Evolutionary conservation across 2,113 vertebrate species (phyloP).

Genomic region (Corythoichthys intestinalis): DNA sequence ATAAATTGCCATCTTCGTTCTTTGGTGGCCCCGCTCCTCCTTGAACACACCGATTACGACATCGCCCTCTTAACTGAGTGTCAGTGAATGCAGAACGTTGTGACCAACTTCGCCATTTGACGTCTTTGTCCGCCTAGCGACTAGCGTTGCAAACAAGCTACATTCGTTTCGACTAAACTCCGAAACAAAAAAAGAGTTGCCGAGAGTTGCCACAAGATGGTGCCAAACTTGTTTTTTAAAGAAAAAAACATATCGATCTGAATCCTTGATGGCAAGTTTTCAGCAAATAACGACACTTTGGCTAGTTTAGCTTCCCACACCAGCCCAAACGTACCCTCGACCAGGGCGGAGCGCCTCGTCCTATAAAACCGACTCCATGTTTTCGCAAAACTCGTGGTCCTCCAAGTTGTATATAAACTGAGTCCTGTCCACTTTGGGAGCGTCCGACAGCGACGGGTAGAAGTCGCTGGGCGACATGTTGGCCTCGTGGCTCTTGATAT

Average conservation of each 20-base stretch:
- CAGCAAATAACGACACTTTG: neutral
- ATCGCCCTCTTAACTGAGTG: too few relatives aligned
- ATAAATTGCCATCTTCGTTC: too few relatives aligned
- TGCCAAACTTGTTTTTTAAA: neutral
- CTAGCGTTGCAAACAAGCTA: slow-evolving; percentile 20
- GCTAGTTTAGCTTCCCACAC: neutral
- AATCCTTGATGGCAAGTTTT: neutral
- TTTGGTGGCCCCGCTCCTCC: too few relatives aligned
- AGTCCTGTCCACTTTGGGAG: slow-evolving; percentile 83
- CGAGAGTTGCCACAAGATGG: neutral
- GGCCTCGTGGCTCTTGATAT: slow-evolving; percentile 90
- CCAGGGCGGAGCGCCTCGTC: slow-evolving; percentile 29
- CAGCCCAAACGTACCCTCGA: slow-evolving; percentile 27
- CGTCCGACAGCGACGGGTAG: slow-evolving; percentile 90
- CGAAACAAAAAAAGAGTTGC: neutral
- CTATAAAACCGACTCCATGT: slow-evolving; percentile 99
- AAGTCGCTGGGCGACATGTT: slow-evolving; percentile 86
- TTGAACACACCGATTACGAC: too few relatives aligned
- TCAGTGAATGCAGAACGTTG: slow-evolving; percentile 17
- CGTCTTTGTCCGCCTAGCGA: slow-evolving; percentile 29
- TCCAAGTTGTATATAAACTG: slow-evolving; percentile 99
- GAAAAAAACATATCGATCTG: too few relatives aligned
- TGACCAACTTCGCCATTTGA: slow-evolving; percentile 33
- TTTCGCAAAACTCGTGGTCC: slow-evolving; percentile 96
- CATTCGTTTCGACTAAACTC: neutral